phyloP scores from a whole-genome alignment of 2,113 vertebrate species.

The Rana temporaria region DNA sequence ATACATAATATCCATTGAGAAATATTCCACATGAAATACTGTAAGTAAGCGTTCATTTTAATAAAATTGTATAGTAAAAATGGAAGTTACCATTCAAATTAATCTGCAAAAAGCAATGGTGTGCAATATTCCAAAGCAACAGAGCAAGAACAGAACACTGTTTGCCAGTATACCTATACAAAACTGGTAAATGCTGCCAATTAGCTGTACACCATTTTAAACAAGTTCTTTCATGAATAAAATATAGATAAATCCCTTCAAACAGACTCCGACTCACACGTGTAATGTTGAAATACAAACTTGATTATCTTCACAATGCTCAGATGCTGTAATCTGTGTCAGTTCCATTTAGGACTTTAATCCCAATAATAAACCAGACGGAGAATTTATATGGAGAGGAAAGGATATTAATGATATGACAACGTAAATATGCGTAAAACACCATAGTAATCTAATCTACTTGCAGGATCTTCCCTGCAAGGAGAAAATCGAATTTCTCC shows the following conservation, averaged over 20 bases:
- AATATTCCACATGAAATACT: too few relatives aligned
- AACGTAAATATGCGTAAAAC: slow-evolving; percentile 30
- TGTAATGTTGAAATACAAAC: slow-evolving; percentile 9
- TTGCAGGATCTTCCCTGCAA: slow-evolving; percentile 41
- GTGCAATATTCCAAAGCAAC: too few relatives aligned
- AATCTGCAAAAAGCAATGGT: too few relatives aligned
- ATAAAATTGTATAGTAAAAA: too few relatives aligned
- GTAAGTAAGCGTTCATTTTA: too few relatives aligned
- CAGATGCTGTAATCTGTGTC: slow-evolving; percentile 38
- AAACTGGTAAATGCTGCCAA: too few relatives aligned
- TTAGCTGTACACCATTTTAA: too few relatives aligned
- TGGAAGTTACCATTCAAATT: too few relatives aligned
- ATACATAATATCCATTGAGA: too few relatives aligned
- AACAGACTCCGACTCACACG: slow-evolving; percentile 1
- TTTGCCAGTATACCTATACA: too few relatives aligned
- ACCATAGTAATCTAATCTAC: slow-evolving; percentile 49
- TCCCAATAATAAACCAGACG: slow-evolving; percentile 50
- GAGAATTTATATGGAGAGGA: slow-evolving; percentile 25
- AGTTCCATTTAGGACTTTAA: slow-evolving; percentile 31
- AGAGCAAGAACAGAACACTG: too few relatives aligned
- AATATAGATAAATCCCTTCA: neutral
- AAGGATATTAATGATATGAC: slow-evolving; percentile 31
- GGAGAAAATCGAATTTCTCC: slow-evolving; percentile 46
- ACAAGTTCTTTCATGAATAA: neutral
- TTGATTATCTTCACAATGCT: slow-evolving; percentile 1